Evolutionary conservation across 2,797 vertebrate species (phyloP), one percentile per base, ranked within the genome.

Genomic region (Botia almorhae): DNA sequence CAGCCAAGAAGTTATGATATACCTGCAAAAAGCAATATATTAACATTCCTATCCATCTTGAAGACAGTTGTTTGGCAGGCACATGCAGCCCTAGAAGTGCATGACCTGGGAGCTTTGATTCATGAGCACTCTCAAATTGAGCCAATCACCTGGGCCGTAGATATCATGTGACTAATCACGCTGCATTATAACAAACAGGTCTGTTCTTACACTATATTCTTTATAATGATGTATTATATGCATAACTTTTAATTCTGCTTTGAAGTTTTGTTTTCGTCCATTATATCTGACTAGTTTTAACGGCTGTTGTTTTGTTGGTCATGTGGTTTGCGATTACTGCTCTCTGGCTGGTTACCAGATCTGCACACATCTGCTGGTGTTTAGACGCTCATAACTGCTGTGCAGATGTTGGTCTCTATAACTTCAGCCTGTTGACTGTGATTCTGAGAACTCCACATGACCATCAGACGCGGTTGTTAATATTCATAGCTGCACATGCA

Each of bases 371-470:
- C 13, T 73, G 17, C 55, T 77, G 46, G 70, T 63, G 67, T 26
- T 81, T 65, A 70, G 65, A 81, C 73, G 69, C 5, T 55, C 39
- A 39, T 23, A 75, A 76, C 69, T 70, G n/a, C 46, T 64, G 36
- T 81, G 56, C 67, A 81, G 64, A 78, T 74, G 63, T 46, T 81
- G 46, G 46, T 61, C 55, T 56, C 17, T 67, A 67, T 60, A 23
- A 76, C 70, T 71, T 61, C 17, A 76, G 67, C 55, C 55, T 70
- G 72, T 60, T 69, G 72, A 53, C 16, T 6, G 11, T 8, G 46
- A 46, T 82, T 82, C 81, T 74, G 16, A 63, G 76, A 82, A 78
- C 70, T 74, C 76, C 64, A 63, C 76, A 78, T 73, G 29, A 23
- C 11, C 4, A n/a, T 39, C 70, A 36, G 43, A 78, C 23, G 29